Conservation (phyloP, 2,797 vertebrate species). For the Odontamblyopus lacepedii region DNA sequence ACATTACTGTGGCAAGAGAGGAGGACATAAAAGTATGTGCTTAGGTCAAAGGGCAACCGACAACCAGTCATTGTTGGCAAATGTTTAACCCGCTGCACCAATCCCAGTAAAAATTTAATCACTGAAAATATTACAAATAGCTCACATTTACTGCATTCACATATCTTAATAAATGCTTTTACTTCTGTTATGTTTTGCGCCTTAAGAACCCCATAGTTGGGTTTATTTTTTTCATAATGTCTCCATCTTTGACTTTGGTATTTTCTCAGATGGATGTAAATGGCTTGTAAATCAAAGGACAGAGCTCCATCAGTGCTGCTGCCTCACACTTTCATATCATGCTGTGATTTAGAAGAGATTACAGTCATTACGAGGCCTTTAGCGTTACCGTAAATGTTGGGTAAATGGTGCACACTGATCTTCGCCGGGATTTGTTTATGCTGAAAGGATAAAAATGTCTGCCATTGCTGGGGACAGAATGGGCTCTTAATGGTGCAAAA, state of each 20-base stretch:
- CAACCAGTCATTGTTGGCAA: neutral
- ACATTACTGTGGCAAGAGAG: neutral
- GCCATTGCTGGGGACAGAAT: slow-evolving; percentile 21
- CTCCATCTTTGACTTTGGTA: slow-evolving; percentile 8
- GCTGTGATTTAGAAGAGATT: slow-evolving; percentile 45
- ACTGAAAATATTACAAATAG: too few relatives aligned
- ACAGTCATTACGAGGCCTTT: slow-evolving; percentile 38
- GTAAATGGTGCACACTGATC: slow-evolving; percentile 36
- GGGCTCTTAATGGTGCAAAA: slow-evolving; percentile 19
- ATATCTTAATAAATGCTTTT: neutral
- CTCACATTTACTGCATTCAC: neutral
- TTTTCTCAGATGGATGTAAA: slow-evolving; percentile 31
- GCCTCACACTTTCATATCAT: slow-evolving; percentile 26
- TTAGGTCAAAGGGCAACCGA: neutral
- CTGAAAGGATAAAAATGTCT: slow-evolving; percentile 28
- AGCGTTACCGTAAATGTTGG: slow-evolving; percentile 21
- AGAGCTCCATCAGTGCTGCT: slow-evolving; percentile 25
- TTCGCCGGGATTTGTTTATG: slow-evolving; percentile 37
- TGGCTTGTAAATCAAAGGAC: slow-evolving; percentile 44
- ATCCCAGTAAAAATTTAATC: neutral
- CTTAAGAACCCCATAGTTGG: neutral
- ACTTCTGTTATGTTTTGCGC: too few relatives aligned
- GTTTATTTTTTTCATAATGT: slow-evolving; percentile 7
- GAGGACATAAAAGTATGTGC: too few relatives aligned
- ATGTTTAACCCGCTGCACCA: neutral